Evolutionary conservation across 1,140 invertebrate genomes (phyloP), one percentile per base, ranked within the genome.

Genomic region (Drosophila parvula): DNA sequence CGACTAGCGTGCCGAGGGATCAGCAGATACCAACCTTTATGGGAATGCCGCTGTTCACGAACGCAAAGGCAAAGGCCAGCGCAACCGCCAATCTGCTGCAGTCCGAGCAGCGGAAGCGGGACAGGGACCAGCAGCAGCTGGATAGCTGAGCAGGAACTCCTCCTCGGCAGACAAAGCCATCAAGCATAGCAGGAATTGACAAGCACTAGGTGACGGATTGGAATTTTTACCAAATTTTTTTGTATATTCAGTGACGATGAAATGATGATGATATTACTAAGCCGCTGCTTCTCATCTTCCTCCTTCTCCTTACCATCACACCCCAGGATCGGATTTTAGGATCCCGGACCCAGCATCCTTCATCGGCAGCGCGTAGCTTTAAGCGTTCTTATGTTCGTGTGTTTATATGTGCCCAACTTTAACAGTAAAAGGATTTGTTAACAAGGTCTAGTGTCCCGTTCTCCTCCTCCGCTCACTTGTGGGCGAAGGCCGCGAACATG

Each of bases 41-140:
- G 96, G 96, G 96, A 40, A 95, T 96, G 94, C 96, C 96, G 6
- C 92, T 97, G 45, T 94, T 95, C 81, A 90, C 86, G 3, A 92
- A 62, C 59, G 92, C 69, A 0, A 85, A 62, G 59, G 70, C 78
- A 22, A 22, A 22, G 8, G 74, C 88, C 32, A 78, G 40, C 32
- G 56, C 81, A 0, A 76, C 83, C 0, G 81, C 86, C 14, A 79
- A 34, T 62, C 32, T 75, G 18, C 38, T 83, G 30, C 61, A 79
- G 10, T 8, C 75, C 11, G 80, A 77, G 36, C 79, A 76, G 38
- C 59, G 62, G 38, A 65, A 18, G 38, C 44, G 74, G 32, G 65
- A 78, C 2, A 53, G 61, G 11, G 74, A 86, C 10, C 59, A 74
- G 27, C 30, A 68, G 27, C 32, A 61, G 22, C 12, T 77, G 59